phyloP scores from a whole-genome alignment of 2,113 vertebrate genomes.

The Phylloscopus trochilus region DNA sequence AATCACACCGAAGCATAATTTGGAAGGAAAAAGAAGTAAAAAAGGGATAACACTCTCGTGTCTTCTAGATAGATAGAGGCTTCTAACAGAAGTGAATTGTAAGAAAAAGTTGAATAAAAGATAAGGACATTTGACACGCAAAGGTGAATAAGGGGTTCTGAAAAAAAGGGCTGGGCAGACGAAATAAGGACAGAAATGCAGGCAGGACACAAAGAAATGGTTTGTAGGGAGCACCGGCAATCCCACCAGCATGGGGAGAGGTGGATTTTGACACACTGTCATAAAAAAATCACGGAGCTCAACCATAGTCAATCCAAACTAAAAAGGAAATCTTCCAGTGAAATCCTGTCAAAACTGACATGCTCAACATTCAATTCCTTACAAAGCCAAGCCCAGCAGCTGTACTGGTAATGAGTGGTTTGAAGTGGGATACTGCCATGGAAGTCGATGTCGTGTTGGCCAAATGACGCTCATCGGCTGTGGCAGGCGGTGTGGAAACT shows the following conservation, averaged over 20 bases:
- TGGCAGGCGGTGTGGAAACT: conserved; percentile 34
- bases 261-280: neutral
- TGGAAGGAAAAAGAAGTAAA: neutral
- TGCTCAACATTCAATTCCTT: neutral
- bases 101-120: neutral
- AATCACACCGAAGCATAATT: neutral
- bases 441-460: neutral
- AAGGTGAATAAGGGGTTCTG: neutral
- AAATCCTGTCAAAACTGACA: conserved; percentile 9
- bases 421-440: neutral
- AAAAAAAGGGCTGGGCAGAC: neutral
- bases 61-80: neutral
- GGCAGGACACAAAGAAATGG: neutral
- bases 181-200: neutral
- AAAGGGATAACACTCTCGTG: neutral
- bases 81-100: neutral
- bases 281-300: neutral
- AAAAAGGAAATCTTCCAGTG: conserved; percentile 15
- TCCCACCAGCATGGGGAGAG: accelerated
- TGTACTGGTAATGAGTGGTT: neutral
- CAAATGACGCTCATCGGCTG: neutral
- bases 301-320: neutral
- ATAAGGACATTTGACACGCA: neutral
- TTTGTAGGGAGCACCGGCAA: neutral
- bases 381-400: neutral